Percentiles rank a stretch among this genome's conserved stretches.
These are phyloP conservation scores for Apteryx mantelli DNA, from an alignment of 2,113 vertebrate species.

Conservation along the genomic window DNA sequence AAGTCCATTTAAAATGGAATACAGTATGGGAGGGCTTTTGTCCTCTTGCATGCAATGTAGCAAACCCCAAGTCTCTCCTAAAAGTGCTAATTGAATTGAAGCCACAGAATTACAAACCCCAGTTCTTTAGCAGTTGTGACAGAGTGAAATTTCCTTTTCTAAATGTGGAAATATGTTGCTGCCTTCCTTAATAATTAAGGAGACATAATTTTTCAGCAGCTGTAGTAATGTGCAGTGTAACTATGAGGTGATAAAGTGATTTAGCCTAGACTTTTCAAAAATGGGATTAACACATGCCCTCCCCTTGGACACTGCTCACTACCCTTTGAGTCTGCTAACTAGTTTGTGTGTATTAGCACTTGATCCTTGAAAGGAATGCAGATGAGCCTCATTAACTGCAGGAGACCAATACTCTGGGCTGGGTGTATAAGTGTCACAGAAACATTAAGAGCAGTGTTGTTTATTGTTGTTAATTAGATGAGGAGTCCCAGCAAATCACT, in stretches of 20 bases:
- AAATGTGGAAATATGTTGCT: not conserved
- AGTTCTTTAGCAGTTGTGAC: not conserved
- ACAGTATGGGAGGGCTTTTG: not conserved
- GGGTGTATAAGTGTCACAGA: not conserved
- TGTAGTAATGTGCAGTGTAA: not conserved
- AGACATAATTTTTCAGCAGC: not conserved
- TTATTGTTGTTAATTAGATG: slow-evolving; percentile 42
- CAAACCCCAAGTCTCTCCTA: not conserved
- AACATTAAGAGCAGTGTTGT: not conserved
- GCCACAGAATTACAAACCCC: not conserved
- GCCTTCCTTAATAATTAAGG: not conserved
- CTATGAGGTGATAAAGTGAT: not conserved
- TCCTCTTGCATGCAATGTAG: fast-evolving
- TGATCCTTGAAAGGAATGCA: slow-evolving; percentile 28
- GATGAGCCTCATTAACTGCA: slow-evolving; percentile 40
- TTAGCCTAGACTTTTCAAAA: not conserved
- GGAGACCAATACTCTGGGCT: not conserved
- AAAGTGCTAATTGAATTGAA: not conserved
- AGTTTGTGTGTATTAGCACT: slow-evolving; percentile 4
- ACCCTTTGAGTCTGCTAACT: not conserved
- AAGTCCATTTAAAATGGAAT: not conserved
- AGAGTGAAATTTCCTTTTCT: not conserved
- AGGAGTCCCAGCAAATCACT: not conserved
- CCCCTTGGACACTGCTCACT: not conserved
- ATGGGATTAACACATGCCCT: not conserved